Conservation (phyloP, 2,113 vertebrate species). For the Solea solea region DNA sequence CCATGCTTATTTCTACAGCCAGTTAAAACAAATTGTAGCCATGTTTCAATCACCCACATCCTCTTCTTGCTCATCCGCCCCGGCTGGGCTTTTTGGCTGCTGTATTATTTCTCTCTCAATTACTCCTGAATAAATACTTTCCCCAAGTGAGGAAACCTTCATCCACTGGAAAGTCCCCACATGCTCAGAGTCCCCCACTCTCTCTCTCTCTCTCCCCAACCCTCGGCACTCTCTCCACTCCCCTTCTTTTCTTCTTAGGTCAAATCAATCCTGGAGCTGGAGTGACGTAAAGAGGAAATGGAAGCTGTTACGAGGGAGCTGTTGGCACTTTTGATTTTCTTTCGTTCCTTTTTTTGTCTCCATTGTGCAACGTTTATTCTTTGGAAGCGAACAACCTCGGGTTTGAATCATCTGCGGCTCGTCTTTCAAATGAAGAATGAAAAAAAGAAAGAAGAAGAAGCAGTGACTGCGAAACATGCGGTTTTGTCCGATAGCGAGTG, state of each 20-base stretch:
- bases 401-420: conserved; percentile 3
- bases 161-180: conserved; percentile 67
- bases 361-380: conserved; percentile 2
- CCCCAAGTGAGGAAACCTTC: conserved; percentile 62
- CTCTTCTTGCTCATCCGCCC: conserved; percentile 66
- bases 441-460: not conserved
- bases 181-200: conserved; percentile 34
- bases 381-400: conserved; percentile 8
- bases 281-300: conserved; percentile 24
- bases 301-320: conserved; percentile 28
- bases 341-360: conserved; percentile 26
- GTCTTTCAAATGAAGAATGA: not conserved
- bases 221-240: conserved; percentile 8
- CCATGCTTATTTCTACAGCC: conserved; percentile 81
- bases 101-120: conserved; percentile 73
- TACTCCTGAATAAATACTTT: conserved; percentile 77
- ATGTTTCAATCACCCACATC: conserved; percentile 75
- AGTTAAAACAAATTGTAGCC: conserved; percentile 83
- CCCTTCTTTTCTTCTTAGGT: conserved; percentile 36
- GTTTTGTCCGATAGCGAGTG: conserved; percentile 9
- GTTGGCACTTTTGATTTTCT: conserved; percentile 35
- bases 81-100: conserved; percentile 50
- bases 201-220: conserved; percentile 37
- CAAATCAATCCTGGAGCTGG: conserved; percentile 4
- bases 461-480: conserved; percentile 24